Base-by-base conservation (phyloP, 2,797 vertebrate species). In the Pogonophryne albipinna region DNA sequence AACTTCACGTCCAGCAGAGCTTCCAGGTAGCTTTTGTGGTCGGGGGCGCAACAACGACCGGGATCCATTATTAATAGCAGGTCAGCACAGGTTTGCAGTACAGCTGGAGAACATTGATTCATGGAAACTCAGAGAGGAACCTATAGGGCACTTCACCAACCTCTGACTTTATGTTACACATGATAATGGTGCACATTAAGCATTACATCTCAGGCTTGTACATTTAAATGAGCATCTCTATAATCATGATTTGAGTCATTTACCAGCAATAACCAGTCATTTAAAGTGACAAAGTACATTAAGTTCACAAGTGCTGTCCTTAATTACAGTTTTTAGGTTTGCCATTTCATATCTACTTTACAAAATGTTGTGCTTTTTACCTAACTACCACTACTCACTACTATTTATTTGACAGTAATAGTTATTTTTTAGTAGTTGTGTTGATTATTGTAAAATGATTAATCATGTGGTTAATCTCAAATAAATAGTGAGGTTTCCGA, bases 61-160 rank as follows among this genome's bases (percentile, higher is more conserved):
- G 83, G 82, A 93, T 96, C 79, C 87, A 95, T 96, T 94, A 96
- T 95, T 95, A 88, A 96, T 93, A 74, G 59, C 58, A 72, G 94
- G 93, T 94, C 95, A 93, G 67, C 56, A 31, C 89, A 88, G 90
- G 91, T 93, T 89, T 80, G 75, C 68, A 78, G 83, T 66, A 46
- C 76, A 93, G 88, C 93, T 90, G 91, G 92, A 92, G 76, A 81
- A 56, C 91, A 95, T 93, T 78, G 94, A 95, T 94, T 92, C 2
- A 59, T 75, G 87, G 88, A 93, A 92, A 93, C 59, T 80, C 64
- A 14, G 13, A 10, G 44, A 17, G 27, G 70, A 84, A 69, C 74
- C 15, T 76, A 4, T 2, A 7, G 73, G 10, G 17, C 38, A 20
- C 59, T 52, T 67, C 20, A 57, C 55, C 46, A 12, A n/a, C 45